Evolutionary conservation across 1,140 invertebrate genomes (phyloP).

Genomic region (Solen grandis): DNA sequence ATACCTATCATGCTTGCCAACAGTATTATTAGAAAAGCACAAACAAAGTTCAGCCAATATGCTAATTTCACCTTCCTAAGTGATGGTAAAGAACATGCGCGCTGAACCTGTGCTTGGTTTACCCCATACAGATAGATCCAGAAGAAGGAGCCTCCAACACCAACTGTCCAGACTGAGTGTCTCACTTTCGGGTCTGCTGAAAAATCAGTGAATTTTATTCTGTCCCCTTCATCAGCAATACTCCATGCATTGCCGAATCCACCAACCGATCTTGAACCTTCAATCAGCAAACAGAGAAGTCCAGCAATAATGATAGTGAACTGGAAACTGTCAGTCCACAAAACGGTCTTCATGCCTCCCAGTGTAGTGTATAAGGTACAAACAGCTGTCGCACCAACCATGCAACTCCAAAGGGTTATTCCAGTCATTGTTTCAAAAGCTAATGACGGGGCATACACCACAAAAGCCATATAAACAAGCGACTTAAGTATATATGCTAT

Average conservation of each 20-base stretch:
- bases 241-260: slow-evolving; percentile 86
- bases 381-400: too few relatives aligned
- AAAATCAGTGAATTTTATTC: too few relatives aligned
- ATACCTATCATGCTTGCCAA: slow-evolving; percentile 87
- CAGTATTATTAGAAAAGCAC: slow-evolving; percentile 90
- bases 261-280: slow-evolving; percentile 87
- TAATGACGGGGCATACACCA: too few relatives aligned
- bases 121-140: too few relatives aligned
- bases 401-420: too few relatives aligned
- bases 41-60: slow-evolving; percentile 86
- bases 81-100: slow-evolving; percentile 90
- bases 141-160: slow-evolving; percentile 92
- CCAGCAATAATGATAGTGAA: slow-evolving; percentile 91
- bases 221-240: slow-evolving; percentile 78
- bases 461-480: too few relatives aligned
- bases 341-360: slow-evolving; percentile 96
- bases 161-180: slow-evolving; percentile 93
- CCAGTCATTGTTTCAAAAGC: too few relatives aligned
- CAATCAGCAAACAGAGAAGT: slow-evolving; percentile 86
- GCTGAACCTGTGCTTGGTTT: slow-evolving; percentile 96
- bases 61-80: slow-evolving; percentile 86
- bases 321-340: slow-evolving; percentile 93
- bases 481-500: too few relatives aligned
- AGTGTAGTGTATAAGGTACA: slow-evolving; percentile 29
- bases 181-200: too few relatives aligned